Evolutionary conservation across 2,888 invertebrate genomes (phyloP), one percentile per base, ranked within the genome.

Genomic region (Erebia ligea): DNA sequence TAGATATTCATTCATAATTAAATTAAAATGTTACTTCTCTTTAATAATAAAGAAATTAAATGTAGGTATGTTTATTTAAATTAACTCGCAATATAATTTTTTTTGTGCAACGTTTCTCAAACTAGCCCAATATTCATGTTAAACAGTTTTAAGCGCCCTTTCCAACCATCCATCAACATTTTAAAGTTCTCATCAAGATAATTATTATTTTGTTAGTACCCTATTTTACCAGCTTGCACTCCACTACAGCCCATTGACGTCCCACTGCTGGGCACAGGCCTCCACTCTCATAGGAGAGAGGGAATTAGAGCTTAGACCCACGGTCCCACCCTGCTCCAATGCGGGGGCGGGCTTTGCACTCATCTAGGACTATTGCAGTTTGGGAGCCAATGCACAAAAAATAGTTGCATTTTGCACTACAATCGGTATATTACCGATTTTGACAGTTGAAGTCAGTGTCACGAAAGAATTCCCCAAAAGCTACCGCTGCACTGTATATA

Each of bases 181-280:
- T 19, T 54, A 19, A 17, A 42, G 25, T 40, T 34, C 59, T 56
- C 9, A 61, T 50, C 63, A 50, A 63, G 50, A 63, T 1, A 34
- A 34, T 34, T 34, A 40, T 63, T 63, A 63, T 50, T 61, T 52
- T 52, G 13, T n/a, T 42, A 52, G 2, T 13, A 63, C 50, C 63
- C 63, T 25, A 63, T 63, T 63, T 63, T 50, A 48, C 50, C 50
- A 63, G 1, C 15, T 34, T 50, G 48, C 62, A 6, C 19, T 45
- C 13, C 5, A 6, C 34, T 34, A 21, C 21, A n/a, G n/a, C n/a
- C n/a, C n/a, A n/a, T n/a, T n/a, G n/a, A n/a, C n/a, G n/a, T n/a
- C n/a, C n/a, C n/a, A n/a, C n/a, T n/a, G n/a, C n/a, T n/a, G n/a
- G n/a, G n/a, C n/a, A n/a, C n/a, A n/a, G n/a, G n/a, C n/a, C n/a